Percentiles rank a stretch among this genome's conserved stretches.
phyloP scores from a whole-genome alignment of 2,888 invertebrate species.

The Augochlorella aurata region DNA sequence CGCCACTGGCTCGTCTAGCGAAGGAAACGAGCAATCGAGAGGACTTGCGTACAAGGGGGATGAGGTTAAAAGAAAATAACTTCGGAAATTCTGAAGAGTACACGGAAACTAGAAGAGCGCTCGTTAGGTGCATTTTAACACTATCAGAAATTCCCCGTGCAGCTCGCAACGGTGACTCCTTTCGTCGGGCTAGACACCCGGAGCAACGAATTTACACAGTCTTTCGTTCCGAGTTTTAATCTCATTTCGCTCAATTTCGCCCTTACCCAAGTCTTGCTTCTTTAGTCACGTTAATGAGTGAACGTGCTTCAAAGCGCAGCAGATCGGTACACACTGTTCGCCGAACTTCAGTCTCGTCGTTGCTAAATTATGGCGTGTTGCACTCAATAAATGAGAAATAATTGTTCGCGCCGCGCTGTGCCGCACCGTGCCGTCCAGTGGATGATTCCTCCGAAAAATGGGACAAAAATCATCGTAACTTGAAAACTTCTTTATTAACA shows the following conservation, averaged over 20 bases:
- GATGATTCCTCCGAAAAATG: too few species aligned
- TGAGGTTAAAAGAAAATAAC: conserved; percentile 11
- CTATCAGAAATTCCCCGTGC: conserved; percentile 59
- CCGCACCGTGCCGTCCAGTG: too few species aligned
- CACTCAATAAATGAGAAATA: conserved; percentile 26
- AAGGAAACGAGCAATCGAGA: conserved; percentile 45
- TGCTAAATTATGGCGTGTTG: conserved; percentile 22
- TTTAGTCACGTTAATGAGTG: conserved; percentile 63
- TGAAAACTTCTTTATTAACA: too few species aligned
- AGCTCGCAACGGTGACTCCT: conserved; percentile 41
- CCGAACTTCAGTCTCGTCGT: conserved; percentile 5
- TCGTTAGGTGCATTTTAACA: conserved; percentile 62
- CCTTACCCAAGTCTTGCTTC: conserved; percentile 47
- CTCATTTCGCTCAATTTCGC: conserved; percentile 64
- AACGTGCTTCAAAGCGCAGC: conserved; percentile 50
- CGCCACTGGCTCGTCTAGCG: neutral
- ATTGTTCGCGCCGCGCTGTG: conserved; percentile 13
- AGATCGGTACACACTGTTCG: conserved; percentile 41
- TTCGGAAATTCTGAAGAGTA: conserved; percentile 5
- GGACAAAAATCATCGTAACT: too few species aligned
- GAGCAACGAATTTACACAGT: conserved; percentile 64
- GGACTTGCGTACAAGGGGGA: neutral
- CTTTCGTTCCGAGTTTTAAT: conserved; percentile 66
- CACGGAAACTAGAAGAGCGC: conserved; percentile 42
- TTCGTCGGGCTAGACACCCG: conserved; percentile 58